Evolutionary conservation across 2,888 invertebrate genomes (phyloP), one percentile per base, ranked within the genome.

Genomic region (Habroteleia sp.): DNA sequence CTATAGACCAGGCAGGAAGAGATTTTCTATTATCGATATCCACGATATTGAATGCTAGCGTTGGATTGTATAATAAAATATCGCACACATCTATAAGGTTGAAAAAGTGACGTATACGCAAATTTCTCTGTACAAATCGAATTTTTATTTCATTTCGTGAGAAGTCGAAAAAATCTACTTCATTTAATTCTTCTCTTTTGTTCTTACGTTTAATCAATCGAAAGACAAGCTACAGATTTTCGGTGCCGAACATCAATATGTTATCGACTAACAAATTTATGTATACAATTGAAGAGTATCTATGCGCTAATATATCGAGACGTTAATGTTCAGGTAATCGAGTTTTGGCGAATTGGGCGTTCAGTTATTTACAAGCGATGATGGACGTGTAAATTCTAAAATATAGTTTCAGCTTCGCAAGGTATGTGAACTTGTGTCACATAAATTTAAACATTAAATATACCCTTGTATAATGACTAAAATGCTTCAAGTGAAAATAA

Each of bases 241-340:
- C 46, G 39, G 4, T 17, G 41, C 35, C 17, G 7, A 52, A 42
- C 44, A 37, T 14, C 63, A 27, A 8, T 17, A 23, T 65, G 41
- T 48, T 35, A 52, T 29, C 20, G 23, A 31, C 16, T 50, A 52
- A 73, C 39, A 35, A 27, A 56, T 72, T 58, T 73, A 50, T 23
- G 35, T 11, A 16, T 10, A 7, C 31, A 29, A 42, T 50, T 72
- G 50, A 58, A 72, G 58, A 72, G 50, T 72, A 35, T 58, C 29
- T 25, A 8, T 5, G 8, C 33, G 10, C 50, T 72, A 72, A 72
- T 65, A 65, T 58, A 48, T 50, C 44, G 56, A 42, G 33, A 50
- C 72, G 65, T 50, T 65, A 44, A 72, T 72, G 58, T 62, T 50
- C 63, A 39, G 42, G 44, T 72, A 65, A 72, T 72, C 65, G 42